A percentile compares a stretch with the other conserved stretches of the same genome.
Conservation (phyloP, 92 coral and sea anemone genomes). For the Zoanthus gigantus region DNA sequence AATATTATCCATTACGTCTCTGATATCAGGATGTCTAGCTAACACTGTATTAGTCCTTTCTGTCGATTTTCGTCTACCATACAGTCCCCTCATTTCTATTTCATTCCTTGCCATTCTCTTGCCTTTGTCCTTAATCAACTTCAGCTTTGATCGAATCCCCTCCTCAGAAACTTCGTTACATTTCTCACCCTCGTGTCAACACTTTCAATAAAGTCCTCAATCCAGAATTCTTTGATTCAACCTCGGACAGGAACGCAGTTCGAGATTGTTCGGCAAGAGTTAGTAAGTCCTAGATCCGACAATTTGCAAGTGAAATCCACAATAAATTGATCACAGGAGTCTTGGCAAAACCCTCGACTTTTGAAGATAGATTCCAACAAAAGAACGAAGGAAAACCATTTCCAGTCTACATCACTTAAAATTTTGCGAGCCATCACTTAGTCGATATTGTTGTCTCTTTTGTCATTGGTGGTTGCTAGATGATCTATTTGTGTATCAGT, state of each 20-base stretch:
- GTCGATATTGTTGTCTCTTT: neutral
- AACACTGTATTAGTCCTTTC: neutral
- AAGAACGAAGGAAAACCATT: slow-evolving; percentile 52
- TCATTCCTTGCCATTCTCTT: slow-evolving; percentile 10
- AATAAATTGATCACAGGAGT: slow-evolving; percentile 32
- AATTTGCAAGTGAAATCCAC: slow-evolving; percentile 35
- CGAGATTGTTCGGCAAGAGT: slow-evolving; percentile 43
- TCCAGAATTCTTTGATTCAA: slow-evolving; percentile 29
- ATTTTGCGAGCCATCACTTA: too few species aligned
- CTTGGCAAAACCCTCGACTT: slow-evolving; percentile 27
- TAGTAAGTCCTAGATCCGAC: slow-evolving; percentile 35
- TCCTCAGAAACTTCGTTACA: neutral
- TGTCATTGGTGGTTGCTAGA: slow-evolving; percentile 22
- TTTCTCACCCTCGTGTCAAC: neutral
- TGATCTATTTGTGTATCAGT: slow-evolving; percentile 14
- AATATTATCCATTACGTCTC: slow-evolving; percentile 41
- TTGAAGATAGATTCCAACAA: slow-evolving; percentile 27
- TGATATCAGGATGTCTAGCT: slow-evolving; percentile 35
- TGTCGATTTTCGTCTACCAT: slow-evolving; percentile 1
- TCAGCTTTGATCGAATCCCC: neutral
- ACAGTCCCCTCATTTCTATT: neutral
- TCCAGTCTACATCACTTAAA: slow-evolving; percentile 22
- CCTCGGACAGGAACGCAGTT: slow-evolving; percentile 41
- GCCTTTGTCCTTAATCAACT: slow-evolving; percentile 4
- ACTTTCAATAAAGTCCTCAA: slow-evolving; percentile 30